Evolutionary conservation across 2,888 invertebrate species (phyloP), one percentile per base, ranked within the genome.

Genomic region (Agrilus biguttatus): DNA sequence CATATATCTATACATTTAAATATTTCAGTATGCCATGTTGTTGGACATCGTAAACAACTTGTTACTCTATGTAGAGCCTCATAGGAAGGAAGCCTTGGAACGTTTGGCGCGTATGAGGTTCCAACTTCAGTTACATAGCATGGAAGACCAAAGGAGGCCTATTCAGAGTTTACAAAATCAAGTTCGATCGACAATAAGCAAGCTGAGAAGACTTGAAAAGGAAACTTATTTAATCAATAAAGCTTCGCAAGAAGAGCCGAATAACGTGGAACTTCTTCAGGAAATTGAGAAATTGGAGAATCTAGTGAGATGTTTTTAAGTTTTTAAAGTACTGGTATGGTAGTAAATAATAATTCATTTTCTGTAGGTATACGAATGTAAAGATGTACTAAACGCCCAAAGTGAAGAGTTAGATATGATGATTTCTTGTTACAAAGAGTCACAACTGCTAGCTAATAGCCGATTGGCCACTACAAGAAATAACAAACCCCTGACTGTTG

Each of bases 11-110:
- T 17, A 44, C 6, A 10, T 28, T 2, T 28, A 10, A 28, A 28
- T 41, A 41, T 57, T 57, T 41, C 75, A 92, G 78, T 97, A 96
- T 65, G 88, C 87, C 2, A 96, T 97, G 91, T 79, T 98, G 34
- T 70, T 98, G 56, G 98, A 98, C 66, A 87, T 98, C 53, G 88
- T 99, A 3, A 98, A 99, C 71, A 96, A 97, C 71, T 74, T 99
- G 28, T 71, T 98, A 41, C 73, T 99, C 1, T 95, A 92, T 66
- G 93, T 97, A 43, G 97, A 97, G 65, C 96, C 97, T 0, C 87
- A 90, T 59, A 76, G 95, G 43, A 89, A 95, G 54, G 87, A 92
- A 58, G 88, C 89, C 8, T 74, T 85, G 51, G 95, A 92, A 64
- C 73, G 85, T 48, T 71, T 95, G 49, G 90, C 93, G 47, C 74